Percentiles rank a stretch among this genome's conserved stretches.
Evolutionary conservation across 2,113 vertebrate species (phyloP).

Genomic region (Amphiprion percula): DNA sequence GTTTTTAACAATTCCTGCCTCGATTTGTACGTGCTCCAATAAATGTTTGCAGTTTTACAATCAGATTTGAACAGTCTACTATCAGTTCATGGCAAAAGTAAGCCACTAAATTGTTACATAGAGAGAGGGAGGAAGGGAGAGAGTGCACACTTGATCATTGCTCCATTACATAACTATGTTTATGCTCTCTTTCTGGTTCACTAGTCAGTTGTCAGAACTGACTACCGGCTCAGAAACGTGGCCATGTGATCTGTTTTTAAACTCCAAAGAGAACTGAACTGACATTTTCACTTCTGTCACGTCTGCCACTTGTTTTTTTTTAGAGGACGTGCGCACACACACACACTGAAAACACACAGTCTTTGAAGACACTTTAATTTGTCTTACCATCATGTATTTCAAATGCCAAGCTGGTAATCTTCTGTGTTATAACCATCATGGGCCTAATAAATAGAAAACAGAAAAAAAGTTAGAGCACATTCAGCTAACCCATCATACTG

Average conservation of each 20-base stretch:
- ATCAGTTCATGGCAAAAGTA: conserved; percentile 9
- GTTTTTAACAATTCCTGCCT: no score
- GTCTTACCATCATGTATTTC: conserved; percentile 97
- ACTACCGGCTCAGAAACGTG: conserved; percentile 27
- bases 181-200: conserved; percentile 56
- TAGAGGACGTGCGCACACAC: neutral
- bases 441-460: conserved; percentile 84
- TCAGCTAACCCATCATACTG: neutral
- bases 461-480: neutral
- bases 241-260: conserved; percentile 38
- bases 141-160: conserved; percentile 4
- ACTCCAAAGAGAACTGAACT: conserved; percentile 42
- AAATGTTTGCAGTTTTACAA: no score
- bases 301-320: neutral
- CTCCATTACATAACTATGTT: conserved; percentile 63
- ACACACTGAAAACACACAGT: conserved; percentile 6
- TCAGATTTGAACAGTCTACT: neutral
- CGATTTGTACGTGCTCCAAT: neutral
- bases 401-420: conserved; percentile 98
- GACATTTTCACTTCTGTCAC: conserved; percentile 42
- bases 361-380: neutral
- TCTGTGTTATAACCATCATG: conserved; percentile 99
- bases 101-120: conserved; percentile 1
- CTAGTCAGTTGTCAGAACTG: conserved; percentile 33
- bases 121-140: neutral